A percentile compares a stretch with the other conserved stretches of the same genome.
These are phyloP conservation scores for Halyomorpha halys DNA, from an alignment of 1,140 invertebrate species.

Conservation along the genomic window DNA sequence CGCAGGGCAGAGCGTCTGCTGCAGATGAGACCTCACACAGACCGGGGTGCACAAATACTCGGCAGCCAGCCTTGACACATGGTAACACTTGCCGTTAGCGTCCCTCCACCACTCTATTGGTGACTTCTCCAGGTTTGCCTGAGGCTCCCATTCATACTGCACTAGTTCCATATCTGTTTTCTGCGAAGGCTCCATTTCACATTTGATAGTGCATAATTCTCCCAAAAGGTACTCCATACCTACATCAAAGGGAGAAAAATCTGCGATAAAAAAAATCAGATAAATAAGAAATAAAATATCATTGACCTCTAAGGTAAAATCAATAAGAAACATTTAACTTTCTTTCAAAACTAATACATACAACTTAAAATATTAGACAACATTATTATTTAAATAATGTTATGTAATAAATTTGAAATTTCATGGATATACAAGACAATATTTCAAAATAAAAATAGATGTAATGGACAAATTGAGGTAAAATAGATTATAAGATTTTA, in stretches of 20 bases:
- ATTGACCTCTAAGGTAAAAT: too few relatives aligned
- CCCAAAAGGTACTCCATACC: constrained; percentile 42
- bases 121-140: constrained; percentile 40
- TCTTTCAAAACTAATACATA: too few relatives aligned
- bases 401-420: too few relatives aligned
- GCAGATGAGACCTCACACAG: constrained; percentile 32
- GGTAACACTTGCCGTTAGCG: constrained; percentile 40
- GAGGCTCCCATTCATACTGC: constrained; percentile 42
- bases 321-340: too few relatives aligned
- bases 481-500: too few relatives aligned
- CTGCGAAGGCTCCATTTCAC: constrained; percentile 37
- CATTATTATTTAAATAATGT: too few relatives aligned
- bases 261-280: too few relatives aligned
- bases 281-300: too few relatives aligned
- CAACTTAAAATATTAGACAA: too few relatives aligned
- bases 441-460: too few relatives aligned
- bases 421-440: too few relatives aligned
- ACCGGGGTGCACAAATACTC: constrained; percentile 43
- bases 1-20: constrained; percentile 11
- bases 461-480: too few relatives aligned
- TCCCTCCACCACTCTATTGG: constrained; percentile 44
- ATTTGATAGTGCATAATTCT: constrained; percentile 34
- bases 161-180: constrained; percentile 41
- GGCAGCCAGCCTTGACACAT: constrained; percentile 38
- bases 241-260: constrained; percentile 22